phyloP scores from a whole-genome alignment of 2,113 vertebrate genomes.

The Carlito syrichta region DNA sequence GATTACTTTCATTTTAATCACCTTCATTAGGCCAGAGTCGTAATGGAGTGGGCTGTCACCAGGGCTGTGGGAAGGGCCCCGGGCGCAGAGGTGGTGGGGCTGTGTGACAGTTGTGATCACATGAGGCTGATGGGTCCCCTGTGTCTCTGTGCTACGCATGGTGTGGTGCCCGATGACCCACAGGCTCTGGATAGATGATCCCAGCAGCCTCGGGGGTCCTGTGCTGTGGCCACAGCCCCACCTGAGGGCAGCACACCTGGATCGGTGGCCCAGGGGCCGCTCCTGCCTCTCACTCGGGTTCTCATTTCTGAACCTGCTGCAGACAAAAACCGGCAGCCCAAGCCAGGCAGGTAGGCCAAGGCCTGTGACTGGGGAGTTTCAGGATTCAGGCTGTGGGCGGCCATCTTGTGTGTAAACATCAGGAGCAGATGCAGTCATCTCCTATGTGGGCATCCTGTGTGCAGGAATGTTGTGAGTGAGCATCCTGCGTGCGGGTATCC shows the following conservation, averaged over 20 bases:
- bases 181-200: constrained; percentile 21
- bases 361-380: fast-evolving
- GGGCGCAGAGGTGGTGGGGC: neutral
- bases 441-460: no score
- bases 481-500: no score
- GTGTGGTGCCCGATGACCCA: fast-evolving
- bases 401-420: no score
- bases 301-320: neutral
- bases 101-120: neutral
- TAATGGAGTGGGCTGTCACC: constrained; percentile 69
- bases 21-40: constrained; percentile 71
- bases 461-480: no score
- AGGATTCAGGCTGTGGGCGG: neutral
- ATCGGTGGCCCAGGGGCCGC: neutral
- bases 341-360: neutral
- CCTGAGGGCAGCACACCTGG: neutral
- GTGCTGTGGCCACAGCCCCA: neutral
- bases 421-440: no score
- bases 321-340: neutral
- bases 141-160: fast-evolving
- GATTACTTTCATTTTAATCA: constrained; percentile 77
- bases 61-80: constrained; percentile 19
- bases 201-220: fast-evolving
- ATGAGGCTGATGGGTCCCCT: neutral
- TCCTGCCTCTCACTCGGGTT: fast-evolving